phyloP scores from a whole-genome alignment of 2,888 invertebrate species.

The Dusona sp. region DNA sequence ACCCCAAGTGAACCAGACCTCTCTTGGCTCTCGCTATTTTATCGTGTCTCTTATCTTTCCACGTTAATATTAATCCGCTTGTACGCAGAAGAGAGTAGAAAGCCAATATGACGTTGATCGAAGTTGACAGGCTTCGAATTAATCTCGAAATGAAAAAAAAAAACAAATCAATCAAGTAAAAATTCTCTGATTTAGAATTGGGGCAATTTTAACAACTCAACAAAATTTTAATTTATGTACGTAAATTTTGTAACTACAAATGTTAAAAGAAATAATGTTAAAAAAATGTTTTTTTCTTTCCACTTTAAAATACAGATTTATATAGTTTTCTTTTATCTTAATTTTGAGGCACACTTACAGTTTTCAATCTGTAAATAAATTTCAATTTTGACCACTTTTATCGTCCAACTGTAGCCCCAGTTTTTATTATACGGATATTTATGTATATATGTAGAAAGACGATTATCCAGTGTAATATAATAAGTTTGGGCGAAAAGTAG shows the following conservation, averaged over 20 bases:
- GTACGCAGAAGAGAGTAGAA: background rate
- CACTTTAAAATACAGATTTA: too few species aligned
- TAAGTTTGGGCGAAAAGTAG: slow-evolving; percentile 61
- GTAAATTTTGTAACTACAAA: background rate
- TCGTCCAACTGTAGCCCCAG: background rate
- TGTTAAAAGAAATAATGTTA: background rate
- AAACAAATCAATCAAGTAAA: background rate
- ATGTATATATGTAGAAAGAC: background rate
- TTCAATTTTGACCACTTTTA: background rate
- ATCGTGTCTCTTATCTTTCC: slow-evolving; percentile 10
- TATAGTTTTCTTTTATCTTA: too few species aligned
- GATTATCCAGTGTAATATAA: slow-evolving; percentile 28
- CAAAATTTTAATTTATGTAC: background rate
- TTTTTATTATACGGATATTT: background rate
- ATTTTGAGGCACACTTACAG: background rate
- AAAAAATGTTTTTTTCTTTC: background rate
- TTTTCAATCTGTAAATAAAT: background rate
- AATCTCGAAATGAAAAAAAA: background rate
- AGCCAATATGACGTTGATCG: background rate
- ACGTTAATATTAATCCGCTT: background rate
- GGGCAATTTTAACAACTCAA: background rate
- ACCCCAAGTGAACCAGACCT: slow-evolving; percentile 7
- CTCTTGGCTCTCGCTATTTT: slow-evolving; percentile 12
- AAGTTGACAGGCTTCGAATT: background rate
- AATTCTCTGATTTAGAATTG: background rate